These are phyloP conservation scores for Octopus bimaculoides DNA, from an alignment of 1,140 invertebrate genomes.

Conservation along the genomic window DNA sequence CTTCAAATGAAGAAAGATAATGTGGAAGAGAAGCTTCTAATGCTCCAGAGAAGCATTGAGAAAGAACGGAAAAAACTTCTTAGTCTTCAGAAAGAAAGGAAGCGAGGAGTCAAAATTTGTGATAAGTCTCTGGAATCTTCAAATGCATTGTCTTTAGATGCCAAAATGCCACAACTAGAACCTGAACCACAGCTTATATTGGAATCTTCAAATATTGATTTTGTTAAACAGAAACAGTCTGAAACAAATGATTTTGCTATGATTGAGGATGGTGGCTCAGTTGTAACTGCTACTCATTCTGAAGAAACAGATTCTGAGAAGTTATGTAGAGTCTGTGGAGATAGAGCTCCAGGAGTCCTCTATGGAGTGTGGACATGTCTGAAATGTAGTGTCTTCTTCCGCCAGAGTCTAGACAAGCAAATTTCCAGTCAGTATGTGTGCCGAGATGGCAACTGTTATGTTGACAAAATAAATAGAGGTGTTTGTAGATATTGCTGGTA, in stretches of 20 bases:
- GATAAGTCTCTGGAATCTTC: background rate
- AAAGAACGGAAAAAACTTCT: slow-evolving; percentile 7
- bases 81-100: background rate
- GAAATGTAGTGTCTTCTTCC: slow-evolving; percentile 51
- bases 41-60: background rate
- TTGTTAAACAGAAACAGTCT: too few relatives aligned
- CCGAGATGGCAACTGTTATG: background rate
- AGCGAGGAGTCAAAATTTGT: background rate
- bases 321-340: slow-evolving; percentile 56
- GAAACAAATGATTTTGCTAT: too few relatives aligned
- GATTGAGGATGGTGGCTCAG: too few relatives aligned
- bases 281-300: background rate
- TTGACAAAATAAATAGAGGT: background rate
- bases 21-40: background rate
- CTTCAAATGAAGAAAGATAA: background rate
- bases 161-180: background rate
- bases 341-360: slow-evolving; percentile 56
- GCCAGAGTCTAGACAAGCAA: slow-evolving; percentile 35
- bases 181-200: background rate
- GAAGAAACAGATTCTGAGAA: background rate
- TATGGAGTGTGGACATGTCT: slow-evolving; percentile 59
- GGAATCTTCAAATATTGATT: background rate
- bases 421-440: slow-evolving; percentile 26
- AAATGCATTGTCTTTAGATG: background rate
- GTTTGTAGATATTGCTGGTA: slow-evolving; percentile 36